Base-by-base conservation (phyloP, 2,797 vertebrate genomes). In the Leptatherina wallacei region DNA sequence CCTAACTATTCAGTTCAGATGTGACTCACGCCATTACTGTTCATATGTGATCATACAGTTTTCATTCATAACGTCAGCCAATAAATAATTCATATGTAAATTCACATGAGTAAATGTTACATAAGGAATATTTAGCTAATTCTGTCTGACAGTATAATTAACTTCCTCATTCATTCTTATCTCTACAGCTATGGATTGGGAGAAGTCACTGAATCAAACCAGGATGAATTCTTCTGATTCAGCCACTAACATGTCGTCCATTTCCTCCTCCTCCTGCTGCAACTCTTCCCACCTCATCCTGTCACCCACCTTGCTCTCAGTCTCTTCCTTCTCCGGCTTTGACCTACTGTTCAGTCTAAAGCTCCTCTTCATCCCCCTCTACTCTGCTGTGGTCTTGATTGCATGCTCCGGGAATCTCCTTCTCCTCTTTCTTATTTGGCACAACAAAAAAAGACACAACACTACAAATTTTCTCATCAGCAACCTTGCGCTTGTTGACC, bases 381-480 rank as follows among this genome's bases (percentile, higher is more conserved):
- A 97, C 0, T 82, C 93, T 3, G 72, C 82, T 0, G 87, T 97
- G 63, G 95, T 96, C 38, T 85, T 92, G 0, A 93, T 97, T 52
- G 96, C 96, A 0, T 96, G 94, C 78, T 78, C 81, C 0, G 96
- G 96, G n/a, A 97, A 97, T 80, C 89, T 96, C 36, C 91, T 97
- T 40, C 94, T 97, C 55, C 91, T 97, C 77, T 87, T 95, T n/a
- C 94, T 96, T 84, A 96, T 96, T 4, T 91, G 93, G 33, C 64
- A 94, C 69, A 96, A 95, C 81, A 96, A 96, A 90, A 94, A 96
- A 83, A 92, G 95, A 75, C 96, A 96, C 90, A 96, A 92, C 90
- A 96, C 96, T 59, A 96, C 96, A 9, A 96, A 96, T 61, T 96
- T 97, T 80, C 94, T 97, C 24, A 96, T 96, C 4, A 95, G 95